A percentile compares a stretch with the other conserved stretches of the same genome.
These are phyloP conservation scores for Chelonus formosanus DNA, from an alignment of 2,888 invertebrate genomes.

Conservation along the genomic window DNA sequence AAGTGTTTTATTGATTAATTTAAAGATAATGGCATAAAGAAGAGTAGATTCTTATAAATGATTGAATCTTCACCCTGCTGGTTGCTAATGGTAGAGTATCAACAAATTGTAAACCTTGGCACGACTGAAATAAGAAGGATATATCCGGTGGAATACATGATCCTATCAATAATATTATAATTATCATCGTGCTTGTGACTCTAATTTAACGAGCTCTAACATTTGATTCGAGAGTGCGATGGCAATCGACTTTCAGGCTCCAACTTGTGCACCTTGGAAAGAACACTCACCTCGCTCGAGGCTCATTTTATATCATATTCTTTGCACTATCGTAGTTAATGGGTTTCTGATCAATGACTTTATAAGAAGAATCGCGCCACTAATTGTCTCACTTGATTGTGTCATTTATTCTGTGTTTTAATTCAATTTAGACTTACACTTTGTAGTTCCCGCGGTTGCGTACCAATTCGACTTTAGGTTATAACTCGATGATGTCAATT, in stretches of 20 bases:
- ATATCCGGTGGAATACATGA: conserved; percentile 37
- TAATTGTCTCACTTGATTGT: no score
- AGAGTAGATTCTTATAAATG: conserved; percentile 26
- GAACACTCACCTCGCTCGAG: no score
- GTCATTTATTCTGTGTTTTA: background rate
- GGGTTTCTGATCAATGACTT: no score
- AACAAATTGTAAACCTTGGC: conserved; percentile 43
- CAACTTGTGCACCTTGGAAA: no score
- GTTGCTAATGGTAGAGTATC: conserved; percentile 37
- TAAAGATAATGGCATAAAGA: conserved; percentile 15
- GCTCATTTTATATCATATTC: no score
- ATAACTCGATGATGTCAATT: conserved; percentile 28
- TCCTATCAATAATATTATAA: conserved; percentile 49
- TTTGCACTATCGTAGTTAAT: no score
- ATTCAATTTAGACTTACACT: background rate
- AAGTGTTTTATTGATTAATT: conserved; percentile 11
- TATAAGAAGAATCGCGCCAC: no score
- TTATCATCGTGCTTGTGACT: conserved; percentile 43
- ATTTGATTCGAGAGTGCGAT: background rate
- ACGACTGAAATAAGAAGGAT: conserved; percentile 11
- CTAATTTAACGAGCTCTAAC: conserved; percentile 41
- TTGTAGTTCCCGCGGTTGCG: conserved; percentile 13
- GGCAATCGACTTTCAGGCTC: background rate
- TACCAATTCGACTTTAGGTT: conserved; percentile 11
- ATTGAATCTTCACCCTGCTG: conserved; percentile 36